Conservation (phyloP, 2,113 vertebrate species). For the Craseonycteris thonglongyai region DNA sequence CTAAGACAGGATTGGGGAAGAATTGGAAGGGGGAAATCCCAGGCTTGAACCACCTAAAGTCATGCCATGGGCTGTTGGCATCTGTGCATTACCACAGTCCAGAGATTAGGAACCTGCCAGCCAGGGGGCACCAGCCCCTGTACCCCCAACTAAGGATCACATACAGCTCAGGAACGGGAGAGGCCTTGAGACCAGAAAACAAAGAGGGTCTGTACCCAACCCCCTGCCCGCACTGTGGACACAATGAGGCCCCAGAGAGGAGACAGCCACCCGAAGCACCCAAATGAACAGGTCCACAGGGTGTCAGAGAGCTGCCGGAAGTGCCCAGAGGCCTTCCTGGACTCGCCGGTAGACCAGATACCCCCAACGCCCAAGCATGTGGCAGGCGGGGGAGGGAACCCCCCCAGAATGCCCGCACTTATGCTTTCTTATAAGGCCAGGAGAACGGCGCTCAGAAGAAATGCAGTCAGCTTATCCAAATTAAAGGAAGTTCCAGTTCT, state of each 20-base stretch:
- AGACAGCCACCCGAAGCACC: not conserved
- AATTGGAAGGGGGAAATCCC: not conserved
- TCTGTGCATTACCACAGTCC: not conserved
- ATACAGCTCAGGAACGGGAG: too few species aligned
- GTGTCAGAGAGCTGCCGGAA: not conserved
- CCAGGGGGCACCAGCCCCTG: not conserved
- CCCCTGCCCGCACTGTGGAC: not conserved
- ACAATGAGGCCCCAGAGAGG: fast-evolving
- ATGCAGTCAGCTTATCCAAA: not conserved
- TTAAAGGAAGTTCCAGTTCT: not conserved
- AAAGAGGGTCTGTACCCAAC: not conserved
- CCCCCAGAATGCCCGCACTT: not conserved
- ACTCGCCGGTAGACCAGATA: not conserved
- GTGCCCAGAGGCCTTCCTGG: not conserved
- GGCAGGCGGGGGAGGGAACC: not conserved
- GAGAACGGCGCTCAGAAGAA: not conserved
- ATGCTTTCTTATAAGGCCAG: not conserved
- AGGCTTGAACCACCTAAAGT: not conserved
- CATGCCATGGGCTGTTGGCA: not conserved
- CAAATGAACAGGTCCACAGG: not conserved
- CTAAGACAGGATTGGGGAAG: not conserved
- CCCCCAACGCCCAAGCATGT: not conserved
- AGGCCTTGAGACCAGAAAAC: not conserved
- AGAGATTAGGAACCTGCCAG: not conserved
- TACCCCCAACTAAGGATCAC: not conserved